Percentiles rank a stretch among this genome's conserved stretches.
These are phyloP conservation scores for Crepidodera aurea DNA, from an alignment of 2,888 invertebrate species.

Conservation along the genomic window DNA sequence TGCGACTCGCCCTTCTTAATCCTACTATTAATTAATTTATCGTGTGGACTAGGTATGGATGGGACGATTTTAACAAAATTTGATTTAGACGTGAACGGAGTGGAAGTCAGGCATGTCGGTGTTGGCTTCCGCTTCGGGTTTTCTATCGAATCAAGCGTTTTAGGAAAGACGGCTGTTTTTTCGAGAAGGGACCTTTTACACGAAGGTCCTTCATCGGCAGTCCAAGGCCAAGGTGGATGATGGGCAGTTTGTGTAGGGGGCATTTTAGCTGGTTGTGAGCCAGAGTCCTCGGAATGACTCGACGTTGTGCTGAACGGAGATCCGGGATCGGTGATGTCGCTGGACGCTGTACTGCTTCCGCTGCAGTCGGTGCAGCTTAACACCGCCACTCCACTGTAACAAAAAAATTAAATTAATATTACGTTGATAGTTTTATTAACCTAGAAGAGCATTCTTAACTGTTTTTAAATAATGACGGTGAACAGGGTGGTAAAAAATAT, in stretches of 20 bases:
- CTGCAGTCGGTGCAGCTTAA: slow-evolving; percentile 78
- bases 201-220: slow-evolving; percentile 46
- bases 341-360: slow-evolving; percentile 67
- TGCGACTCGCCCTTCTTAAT: slow-evolving; percentile 35
- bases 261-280: slow-evolving; percentile 54
- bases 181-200: slow-evolving; percentile 44
- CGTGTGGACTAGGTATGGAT: slow-evolving; percentile 48
- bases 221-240: slow-evolving; percentile 54
- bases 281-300: slow-evolving; percentile 60
- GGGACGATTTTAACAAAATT: slow-evolving; percentile 38
- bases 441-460: too few species aligned
- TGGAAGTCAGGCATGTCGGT: slow-evolving; percentile 14
- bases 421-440: too few species aligned
- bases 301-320: slow-evolving; percentile 81
- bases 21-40: slow-evolving; percentile 39
- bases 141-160: slow-evolving; percentile 48
- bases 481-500: too few species aligned
- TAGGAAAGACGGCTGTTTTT: slow-evolving; percentile 51
- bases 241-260: slow-evolving; percentile 55
- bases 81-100: slow-evolving; percentile 28
- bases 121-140: slow-evolving; percentile 32
- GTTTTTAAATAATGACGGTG: too few species aligned
- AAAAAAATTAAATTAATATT: too few species aligned
- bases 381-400: slow-evolving; percentile 82
- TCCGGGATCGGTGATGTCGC: slow-evolving; percentile 87